A percentile compares a stretch with the other conserved stretches of the same genome.
These are phyloP conservation scores for Agrilus mali DNA, from an alignment of 2,888 invertebrate species.

Conservation along the genomic window DNA sequence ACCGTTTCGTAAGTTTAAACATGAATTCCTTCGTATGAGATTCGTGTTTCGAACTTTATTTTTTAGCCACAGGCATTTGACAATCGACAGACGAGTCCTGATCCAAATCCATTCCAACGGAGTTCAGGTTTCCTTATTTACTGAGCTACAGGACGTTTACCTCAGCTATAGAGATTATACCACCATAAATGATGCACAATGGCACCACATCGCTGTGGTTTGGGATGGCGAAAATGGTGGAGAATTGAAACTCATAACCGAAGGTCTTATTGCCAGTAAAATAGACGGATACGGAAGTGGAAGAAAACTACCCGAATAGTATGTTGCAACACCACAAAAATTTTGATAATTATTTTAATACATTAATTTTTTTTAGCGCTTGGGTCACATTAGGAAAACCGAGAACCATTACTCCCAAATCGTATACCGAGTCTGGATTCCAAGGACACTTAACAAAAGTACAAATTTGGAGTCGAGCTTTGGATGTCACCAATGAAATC, in stretches of 20 bases:
- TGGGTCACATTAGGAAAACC: conserved; percentile 91
- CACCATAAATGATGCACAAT: conserved; percentile 89
- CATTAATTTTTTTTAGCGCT: conserved; percentile 46
- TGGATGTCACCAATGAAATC: conserved; percentile 84
- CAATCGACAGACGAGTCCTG: conserved; percentile 64
- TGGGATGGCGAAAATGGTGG: conserved; percentile 85
- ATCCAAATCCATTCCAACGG: conserved; percentile 87
- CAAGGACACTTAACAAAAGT: conserved; percentile 90
- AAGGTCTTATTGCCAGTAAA: conserved; percentile 88
- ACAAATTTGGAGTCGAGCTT: conserved; percentile 84
- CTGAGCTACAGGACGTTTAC: conserved; percentile 79
- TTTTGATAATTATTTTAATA: not conserved
- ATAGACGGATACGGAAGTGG: conserved; percentile 80
- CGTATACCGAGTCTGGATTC: conserved; percentile 83
- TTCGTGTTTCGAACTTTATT: not conserved
- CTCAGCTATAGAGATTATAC: conserved; percentile 84
- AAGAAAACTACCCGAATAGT: conserved; percentile 70
- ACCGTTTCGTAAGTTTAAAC: conserved; percentile 56
- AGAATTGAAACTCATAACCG: conserved; percentile 81
- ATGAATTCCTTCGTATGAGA: not conserved
- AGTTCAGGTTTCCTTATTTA: conserved; percentile 82
- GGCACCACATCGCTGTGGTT: conserved; percentile 92
- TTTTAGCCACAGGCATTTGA: conserved; percentile 63
- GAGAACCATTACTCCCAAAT: conserved; percentile 64
- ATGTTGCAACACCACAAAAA: conserved; percentile 28